Conservation (phyloP, 1,140 invertebrate species). For the Gerris buenoi region DNA sequence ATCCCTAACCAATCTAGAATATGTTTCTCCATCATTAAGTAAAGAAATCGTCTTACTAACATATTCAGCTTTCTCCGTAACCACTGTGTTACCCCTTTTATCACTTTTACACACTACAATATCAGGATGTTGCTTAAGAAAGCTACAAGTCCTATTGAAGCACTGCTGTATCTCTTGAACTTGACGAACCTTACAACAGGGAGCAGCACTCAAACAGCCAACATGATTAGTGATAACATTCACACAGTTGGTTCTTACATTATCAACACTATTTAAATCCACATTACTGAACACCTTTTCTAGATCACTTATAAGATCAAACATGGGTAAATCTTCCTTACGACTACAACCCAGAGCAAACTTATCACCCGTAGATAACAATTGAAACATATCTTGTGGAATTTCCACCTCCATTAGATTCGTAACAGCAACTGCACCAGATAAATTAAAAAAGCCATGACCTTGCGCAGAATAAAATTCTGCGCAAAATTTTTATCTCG, state of each 20-base stretch:
- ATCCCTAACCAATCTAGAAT: neutral
- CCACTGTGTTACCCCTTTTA: neutral
- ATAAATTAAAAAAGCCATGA: neutral
- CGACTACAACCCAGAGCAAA: neutral
- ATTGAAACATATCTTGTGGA: neutral
- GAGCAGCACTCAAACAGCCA: neutral
- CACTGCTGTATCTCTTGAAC: neutral
- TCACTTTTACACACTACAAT: neutral
- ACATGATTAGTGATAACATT: neutral
- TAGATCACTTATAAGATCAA: neutral
- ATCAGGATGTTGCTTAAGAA: neutral
- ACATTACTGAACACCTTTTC: neutral
- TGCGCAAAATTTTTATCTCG: too few species aligned
- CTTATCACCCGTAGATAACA: neutral
- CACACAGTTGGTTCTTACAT: neutral
- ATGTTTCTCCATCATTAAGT: neutral
- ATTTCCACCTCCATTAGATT: neutral
- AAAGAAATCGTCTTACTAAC: neutral
- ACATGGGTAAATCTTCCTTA: neutral
- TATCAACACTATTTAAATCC: neutral
- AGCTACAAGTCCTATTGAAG: neutral
- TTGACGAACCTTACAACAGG: neutral
- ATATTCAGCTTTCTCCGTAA: neutral
- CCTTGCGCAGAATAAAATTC: too few species aligned
- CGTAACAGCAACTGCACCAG: neutral